A percentile compares a stretch with the other conserved stretches of the same genome.
phyloP scores from a whole-genome alignment of 2,797 vertebrate species.

The Pseudomugil tenellus region DNA sequence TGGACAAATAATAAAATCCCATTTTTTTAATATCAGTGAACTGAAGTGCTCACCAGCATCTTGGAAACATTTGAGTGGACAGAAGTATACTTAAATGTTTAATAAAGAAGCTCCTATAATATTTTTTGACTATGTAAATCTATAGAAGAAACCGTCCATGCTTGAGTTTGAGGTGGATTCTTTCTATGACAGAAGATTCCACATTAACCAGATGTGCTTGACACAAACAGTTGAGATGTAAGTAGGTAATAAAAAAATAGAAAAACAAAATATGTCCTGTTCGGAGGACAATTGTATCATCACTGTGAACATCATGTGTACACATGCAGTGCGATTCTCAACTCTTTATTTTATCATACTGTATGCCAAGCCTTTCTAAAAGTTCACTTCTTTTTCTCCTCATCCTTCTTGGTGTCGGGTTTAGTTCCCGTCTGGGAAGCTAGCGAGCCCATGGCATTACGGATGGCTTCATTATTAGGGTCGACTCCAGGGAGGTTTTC shows the following conservation, averaged over 20 bases:
- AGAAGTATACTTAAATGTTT: background rate
- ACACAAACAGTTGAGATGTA: slow-evolving; percentile 28
- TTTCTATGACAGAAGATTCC: slow-evolving; percentile 59
- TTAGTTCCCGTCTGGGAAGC: slow-evolving; percentile 85
- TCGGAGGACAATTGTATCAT: slow-evolving; percentile 20
- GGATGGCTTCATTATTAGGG: slow-evolving; percentile 95
- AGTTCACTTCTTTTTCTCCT: slow-evolving; percentile 85
- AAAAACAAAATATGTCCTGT: slow-evolving; percentile 35
- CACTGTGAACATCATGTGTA: slow-evolving; percentile 56
- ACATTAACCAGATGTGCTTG: slow-evolving; percentile 35
- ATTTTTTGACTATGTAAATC: slow-evolving; percentile 40
- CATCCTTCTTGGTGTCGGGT: slow-evolving; percentile 88
- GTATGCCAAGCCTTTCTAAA: slow-evolving; percentile 9
- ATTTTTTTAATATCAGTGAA: no score
- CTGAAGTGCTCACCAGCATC: background rate
- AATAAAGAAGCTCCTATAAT: background rate
- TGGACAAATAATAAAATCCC: no score
- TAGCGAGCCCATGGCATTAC: slow-evolving; percentile 95
- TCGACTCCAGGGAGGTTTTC: slow-evolving; percentile 95
- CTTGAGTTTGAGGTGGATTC: slow-evolving; percentile 16
- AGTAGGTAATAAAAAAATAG: slow-evolving; percentile 10
- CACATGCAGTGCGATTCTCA: slow-evolving; percentile 53
- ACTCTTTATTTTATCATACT: slow-evolving; percentile 45
- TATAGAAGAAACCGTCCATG: slow-evolving; percentile 53
- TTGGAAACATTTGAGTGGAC: background rate